These are phyloP conservation scores for Achroia grisella DNA, from an alignment of 1,140 invertebrate genomes.

Conservation along the genomic window DNA sequence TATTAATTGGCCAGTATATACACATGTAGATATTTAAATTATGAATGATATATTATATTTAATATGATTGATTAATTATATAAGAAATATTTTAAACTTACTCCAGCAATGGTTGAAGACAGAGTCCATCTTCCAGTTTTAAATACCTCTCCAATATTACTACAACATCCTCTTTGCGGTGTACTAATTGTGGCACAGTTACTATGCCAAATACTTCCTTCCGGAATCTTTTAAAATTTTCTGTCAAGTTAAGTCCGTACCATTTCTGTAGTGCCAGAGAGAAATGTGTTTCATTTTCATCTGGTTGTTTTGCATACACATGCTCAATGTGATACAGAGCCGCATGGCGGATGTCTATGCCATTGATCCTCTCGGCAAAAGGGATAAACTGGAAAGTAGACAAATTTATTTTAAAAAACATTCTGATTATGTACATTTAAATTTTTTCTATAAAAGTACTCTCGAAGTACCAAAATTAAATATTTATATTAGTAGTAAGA, in stretches of 20 bases:
- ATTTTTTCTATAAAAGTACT: too few species aligned
- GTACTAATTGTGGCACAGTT: conserved; percentile 86
- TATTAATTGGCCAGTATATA: too few species aligned
- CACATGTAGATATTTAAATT: too few species aligned
- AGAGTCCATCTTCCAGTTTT: conserved; percentile 79
- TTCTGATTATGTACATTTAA: too few species aligned
- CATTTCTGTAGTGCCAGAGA: conserved; percentile 89
- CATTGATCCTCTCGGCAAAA: conserved; percentile 87
- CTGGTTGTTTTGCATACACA: conserved; percentile 77
- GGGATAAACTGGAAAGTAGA: conserved; percentile 88
- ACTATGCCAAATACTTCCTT: conserved; percentile 82
- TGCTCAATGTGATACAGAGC: conserved; percentile 78
- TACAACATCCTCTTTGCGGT: conserved; percentile 85
- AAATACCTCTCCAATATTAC: conserved; percentile 82
- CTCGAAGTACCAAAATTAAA: too few species aligned
- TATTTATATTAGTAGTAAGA: too few species aligned
- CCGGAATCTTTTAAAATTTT: conserved; percentile 85
- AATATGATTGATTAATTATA: neutral
- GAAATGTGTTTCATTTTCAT: conserved; percentile 86
- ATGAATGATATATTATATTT: too few species aligned
- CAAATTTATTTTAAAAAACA: conserved; percentile 10
- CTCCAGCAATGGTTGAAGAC: conserved; percentile 87
- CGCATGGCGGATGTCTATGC: conserved; percentile 88
- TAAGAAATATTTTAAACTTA: conserved; percentile 70
- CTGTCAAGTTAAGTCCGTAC: conserved; percentile 88